Base-by-base conservation (phyloP, 2,888 invertebrate genomes). In the Ochropleura plecta region DNA sequence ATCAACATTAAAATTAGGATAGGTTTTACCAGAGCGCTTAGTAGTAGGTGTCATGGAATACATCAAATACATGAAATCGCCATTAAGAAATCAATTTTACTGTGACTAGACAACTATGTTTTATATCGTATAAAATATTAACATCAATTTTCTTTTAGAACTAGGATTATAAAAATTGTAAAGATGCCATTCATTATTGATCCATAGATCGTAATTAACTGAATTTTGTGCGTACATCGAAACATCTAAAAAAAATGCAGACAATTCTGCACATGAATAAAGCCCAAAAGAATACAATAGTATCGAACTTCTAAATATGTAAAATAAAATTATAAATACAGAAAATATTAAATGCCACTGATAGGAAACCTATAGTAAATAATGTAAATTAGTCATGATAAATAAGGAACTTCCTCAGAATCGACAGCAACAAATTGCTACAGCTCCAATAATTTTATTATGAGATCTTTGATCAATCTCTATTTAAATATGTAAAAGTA, bases 1-100 rank as follows among this genome's bases (percentile, higher is more conserved):
- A 91, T 92, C 89, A 93, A 94, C 92, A 92, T 92, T 90, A 75
- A 90, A 86, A 83, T 88, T 76, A 86, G 68, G 80, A 88, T 88
- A 89, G 87, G 85, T 90, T 88, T 88, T 68, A 88, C 85, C 88
- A 86, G 88, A 91, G 87, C 87, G 77, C 85, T 86, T 86, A 83
- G 78, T 79, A 87, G 30, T 80, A 73, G 20, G 62, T 88, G 89
- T 88, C 89, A 88, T 88, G 89, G 85, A 83, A 66, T 79, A 80
- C 73, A 73, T 78, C 49, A 71, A 80, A 73, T 78, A 78, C 76
- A 81, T 76, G 64, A 74, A 79, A 80, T 77, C 51, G 67, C 53
- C 71, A 64, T 62, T 72, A 63, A 60, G 60, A 84, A 85, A 81
- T 78, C 75, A 79, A 84, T 79, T 85, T 80, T 76, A 81, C 73